Evolutionary conservation across 2,113 vertebrate genomes (phyloP).

Genomic region (Oenanthe oenanthe): DNA sequence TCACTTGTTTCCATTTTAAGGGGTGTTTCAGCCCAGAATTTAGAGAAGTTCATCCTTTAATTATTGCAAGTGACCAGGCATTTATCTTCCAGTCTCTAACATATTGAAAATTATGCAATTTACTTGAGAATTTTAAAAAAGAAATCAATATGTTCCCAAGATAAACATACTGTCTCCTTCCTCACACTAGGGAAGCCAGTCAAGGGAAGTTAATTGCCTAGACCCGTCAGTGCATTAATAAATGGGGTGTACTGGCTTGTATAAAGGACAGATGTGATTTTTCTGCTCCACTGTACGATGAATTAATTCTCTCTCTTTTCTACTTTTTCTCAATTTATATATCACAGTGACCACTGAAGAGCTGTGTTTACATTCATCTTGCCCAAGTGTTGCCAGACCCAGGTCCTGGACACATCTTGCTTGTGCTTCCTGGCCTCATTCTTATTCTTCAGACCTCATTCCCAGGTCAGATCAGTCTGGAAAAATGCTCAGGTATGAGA

Average conservation of each 20-base stretch:
- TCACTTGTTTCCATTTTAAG: conserved; percentile 20
- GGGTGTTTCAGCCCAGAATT: background rate
- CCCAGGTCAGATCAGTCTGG: background rate
- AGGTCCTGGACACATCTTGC: background rate
- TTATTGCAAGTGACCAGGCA: background rate
- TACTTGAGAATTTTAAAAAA: conserved; percentile 53
- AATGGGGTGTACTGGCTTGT: conserved; percentile 80
- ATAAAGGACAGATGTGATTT: conserved; percentile 82
- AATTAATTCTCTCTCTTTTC: conserved; percentile 72
- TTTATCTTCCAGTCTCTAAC: background rate
- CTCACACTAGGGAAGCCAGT: conserved; percentile 60
- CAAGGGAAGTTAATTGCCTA: conserved; percentile 76
- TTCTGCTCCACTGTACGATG: conserved; percentile 76
- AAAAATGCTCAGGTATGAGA: background rate
- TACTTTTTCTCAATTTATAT: conserved; percentile 62
- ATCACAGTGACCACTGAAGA: conserved; percentile 48
- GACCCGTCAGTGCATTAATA: conserved; percentile 76
- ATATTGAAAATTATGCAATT: conserved; percentile 34
- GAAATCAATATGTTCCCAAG: conserved; percentile 45
- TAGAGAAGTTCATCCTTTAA: conserved; percentile 43
- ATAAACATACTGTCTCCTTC: conserved; percentile 63
- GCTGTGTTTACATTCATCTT: conserved; percentile 24
- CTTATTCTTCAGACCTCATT: background rate
- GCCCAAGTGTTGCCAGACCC: background rate
- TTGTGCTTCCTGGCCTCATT: background rate